Evolutionary conservation across 2,888 invertebrate species (phyloP).

Genomic region (Limenitis camilla): DNA sequence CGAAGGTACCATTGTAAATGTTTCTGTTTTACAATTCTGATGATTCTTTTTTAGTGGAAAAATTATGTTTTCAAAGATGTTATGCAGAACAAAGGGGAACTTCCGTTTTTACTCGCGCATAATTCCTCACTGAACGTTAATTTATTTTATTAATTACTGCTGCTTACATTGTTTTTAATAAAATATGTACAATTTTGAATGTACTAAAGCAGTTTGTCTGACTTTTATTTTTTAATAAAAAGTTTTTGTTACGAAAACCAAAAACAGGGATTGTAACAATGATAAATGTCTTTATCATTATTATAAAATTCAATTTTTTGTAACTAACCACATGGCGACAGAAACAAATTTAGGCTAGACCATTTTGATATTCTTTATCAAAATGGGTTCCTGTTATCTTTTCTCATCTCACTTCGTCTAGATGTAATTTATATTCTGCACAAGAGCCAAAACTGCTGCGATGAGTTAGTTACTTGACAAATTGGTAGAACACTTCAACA

Average conservation of each 20-base stretch:
- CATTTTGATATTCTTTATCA: no score
- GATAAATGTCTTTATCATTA: no score
- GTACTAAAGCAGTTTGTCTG: neutral
- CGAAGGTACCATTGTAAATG: slow-evolving; percentile 4
- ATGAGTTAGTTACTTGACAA: no score
- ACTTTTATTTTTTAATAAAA: neutral
- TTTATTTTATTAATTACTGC: slow-evolving; percentile 16
- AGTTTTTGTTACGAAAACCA: neutral
- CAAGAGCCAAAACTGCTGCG: no score
- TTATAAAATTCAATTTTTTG: no score
- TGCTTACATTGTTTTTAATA: slow-evolving; percentile 7
- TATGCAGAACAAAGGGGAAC: slow-evolving; percentile 9
- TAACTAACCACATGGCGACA: no score
- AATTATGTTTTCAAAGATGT: slow-evolving; percentile 6
- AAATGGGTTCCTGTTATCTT: no score
- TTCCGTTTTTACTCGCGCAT: slow-evolving; percentile 2
- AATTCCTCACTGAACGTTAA: slow-evolving; percentile 1
- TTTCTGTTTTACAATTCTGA: slow-evolving; percentile 10
- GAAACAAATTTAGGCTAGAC: no score
- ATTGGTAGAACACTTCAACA: no score
- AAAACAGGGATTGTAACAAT: no score
- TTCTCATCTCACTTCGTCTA: no score
- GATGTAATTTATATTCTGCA: no score
- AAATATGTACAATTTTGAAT: slow-evolving; percentile 5
- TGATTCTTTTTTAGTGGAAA: slow-evolving; percentile 7